Conservation (phyloP, 1,140 invertebrate species). For the Cardiocondyla obscurior region DNA sequence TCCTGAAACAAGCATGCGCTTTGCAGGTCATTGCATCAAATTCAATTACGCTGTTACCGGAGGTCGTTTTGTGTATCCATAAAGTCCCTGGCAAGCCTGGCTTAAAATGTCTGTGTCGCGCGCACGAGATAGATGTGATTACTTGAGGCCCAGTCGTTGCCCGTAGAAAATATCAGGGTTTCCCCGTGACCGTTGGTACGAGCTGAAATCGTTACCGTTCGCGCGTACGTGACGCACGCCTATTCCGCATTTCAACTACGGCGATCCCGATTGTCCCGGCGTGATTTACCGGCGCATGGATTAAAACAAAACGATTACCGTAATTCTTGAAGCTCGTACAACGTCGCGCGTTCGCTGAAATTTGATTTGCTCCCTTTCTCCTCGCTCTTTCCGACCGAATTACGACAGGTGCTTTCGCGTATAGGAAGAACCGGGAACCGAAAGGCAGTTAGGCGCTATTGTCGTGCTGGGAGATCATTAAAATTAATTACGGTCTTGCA, state of each 20-base stretch:
- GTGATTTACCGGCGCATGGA: constrained; percentile 41
- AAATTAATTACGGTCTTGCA: constrained; percentile 54
- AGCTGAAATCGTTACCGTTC: constrained; percentile 33
- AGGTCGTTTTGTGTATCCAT: constrained; percentile 48
- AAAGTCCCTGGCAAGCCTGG: constrained; percentile 9
- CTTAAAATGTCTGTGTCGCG: constrained; percentile 36
- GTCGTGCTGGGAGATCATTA: constrained; percentile 54
- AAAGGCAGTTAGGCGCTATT: constrained; percentile 35
- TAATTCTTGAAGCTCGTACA: constrained; percentile 39
- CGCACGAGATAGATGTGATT: background rate
- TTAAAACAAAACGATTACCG: constrained; percentile 54
- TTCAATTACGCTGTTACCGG: constrained; percentile 51
- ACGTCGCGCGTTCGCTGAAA: background rate
- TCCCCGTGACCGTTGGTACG: background rate
- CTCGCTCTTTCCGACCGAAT: constrained; percentile 7
- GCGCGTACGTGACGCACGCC: background rate
- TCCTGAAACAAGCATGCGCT: constrained; percentile 22
- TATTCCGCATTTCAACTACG: constrained; percentile 24
- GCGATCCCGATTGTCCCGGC: constrained; percentile 10
- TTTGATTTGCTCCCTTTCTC: background rate
- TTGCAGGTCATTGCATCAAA: constrained; percentile 53
- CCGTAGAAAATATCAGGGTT: constrained; percentile 3
- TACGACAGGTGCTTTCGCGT: constrained; percentile 5
- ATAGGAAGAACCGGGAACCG: background rate
- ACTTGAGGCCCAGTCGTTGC: background rate